Conservation (phyloP, 2,797 vertebrate genomes). For the Thripadectes ignobilis region DNA sequence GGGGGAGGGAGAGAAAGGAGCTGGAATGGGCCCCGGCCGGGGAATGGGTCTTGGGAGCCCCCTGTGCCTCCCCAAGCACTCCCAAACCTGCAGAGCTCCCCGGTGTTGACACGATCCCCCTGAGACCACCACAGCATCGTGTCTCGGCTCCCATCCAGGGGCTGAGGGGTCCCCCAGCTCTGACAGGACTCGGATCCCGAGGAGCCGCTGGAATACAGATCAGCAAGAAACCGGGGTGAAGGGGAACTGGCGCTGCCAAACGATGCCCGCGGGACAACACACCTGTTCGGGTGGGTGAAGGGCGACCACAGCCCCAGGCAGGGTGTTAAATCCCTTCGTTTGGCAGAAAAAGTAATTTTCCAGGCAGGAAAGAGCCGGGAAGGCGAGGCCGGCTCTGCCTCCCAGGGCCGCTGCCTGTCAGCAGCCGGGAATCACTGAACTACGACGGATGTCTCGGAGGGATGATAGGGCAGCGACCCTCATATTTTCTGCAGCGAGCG, state of each 20-base stretch:
- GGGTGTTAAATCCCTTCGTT: fast-evolving
- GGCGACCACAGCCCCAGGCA: not conserved
- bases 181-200: fast-evolving
- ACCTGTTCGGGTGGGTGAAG: fast-evolving
- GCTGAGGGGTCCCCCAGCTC: not conserved
- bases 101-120: not conserved
- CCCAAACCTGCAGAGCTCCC: not conserved
- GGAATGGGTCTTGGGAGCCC: not conserved
- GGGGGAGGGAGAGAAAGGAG: not conserved
- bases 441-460: conserved; percentile 46
- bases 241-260: fast-evolving
- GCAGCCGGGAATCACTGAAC: conserved; percentile 29
- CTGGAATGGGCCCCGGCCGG: not conserved
- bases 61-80: not conserved
- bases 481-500: conserved; percentile 29
- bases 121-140: fast-evolving
- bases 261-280: fast-evolving
- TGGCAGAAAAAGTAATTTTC: not conserved
- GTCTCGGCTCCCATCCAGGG: not conserved
- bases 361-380: not conserved
- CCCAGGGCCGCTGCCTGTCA: conserved; percentile 26
- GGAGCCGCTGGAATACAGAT: not conserved
- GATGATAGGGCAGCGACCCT: conserved; percentile 63
- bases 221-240: fast-evolving
- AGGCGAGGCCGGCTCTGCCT: not conserved